Base-by-base conservation (phyloP, 2,113 vertebrate species). In the Hylia prasina region DNA sequence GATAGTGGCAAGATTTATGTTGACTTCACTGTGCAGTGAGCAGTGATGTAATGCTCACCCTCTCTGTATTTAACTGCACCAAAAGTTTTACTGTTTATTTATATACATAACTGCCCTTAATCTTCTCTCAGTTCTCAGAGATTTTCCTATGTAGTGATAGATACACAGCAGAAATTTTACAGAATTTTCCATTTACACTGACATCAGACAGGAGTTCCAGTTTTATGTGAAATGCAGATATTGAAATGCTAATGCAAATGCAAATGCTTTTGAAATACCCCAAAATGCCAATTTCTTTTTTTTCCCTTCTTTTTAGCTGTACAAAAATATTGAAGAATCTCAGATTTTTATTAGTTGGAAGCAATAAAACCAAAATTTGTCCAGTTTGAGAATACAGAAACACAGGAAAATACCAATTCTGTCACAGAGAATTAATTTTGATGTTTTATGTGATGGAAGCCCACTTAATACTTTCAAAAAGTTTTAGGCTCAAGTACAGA, bases 401-500 rank as follows among this genome's bases (percentile, higher is more conserved):
- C 7, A 25, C 7, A 60, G 3, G 5, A 71, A 54, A 79, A 54
- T 54, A 6, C 11, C 15, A 54, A 5, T 58, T 85, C 18, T 35
- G 15, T 44, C 9, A 10, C n/a, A 54, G 27, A 75, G 11, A 85
- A 54, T 60, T 68, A 33, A 13, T 64, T 63, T 76, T 90, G 21
- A 63, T 5, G 1, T 10, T 1, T 30, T 54, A 42, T 0, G 0
- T 37, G 10, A 12, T 33, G 25, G n/a, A 89, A 56, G 4, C 19
- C 4, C 20, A 42, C 4, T 68, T 66, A 73, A 45, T 37, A 54
- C 2, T 28, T 87, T 35, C 5, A 60, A 25, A 51, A 66, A 7
- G 1, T 15, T 80, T 80, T 39, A 37, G 23, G 6, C 28, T 70
- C 16, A 47, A 23, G 28, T 57, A 73, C 15, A 53, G 24, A 64